Evolutionary conservation across 2,888 invertebrate species (phyloP), one percentile per base, ranked within the genome.

Genomic region (Aspidapion aeneum): DNA sequence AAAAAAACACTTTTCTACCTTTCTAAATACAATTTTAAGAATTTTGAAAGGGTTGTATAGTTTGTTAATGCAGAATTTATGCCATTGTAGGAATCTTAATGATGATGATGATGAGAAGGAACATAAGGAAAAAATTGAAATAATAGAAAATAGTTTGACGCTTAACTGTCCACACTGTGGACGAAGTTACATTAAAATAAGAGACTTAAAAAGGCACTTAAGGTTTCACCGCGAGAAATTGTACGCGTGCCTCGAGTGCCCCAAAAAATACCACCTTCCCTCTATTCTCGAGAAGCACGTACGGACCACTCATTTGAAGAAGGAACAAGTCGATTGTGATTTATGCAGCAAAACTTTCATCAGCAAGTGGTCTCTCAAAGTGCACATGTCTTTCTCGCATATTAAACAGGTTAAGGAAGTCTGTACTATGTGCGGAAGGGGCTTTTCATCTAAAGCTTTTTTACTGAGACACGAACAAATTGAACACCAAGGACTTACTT

Each of bases 371-470:
- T 63, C 65, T 9, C 62, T 62, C 20, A 55, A 58, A 18, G 64
- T 62, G 67, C 68, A 68, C 51, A 60, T 58, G 22, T 55, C 62
- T 52, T 35, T 65, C 35, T 54, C 55, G 19, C 66, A 68, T 48
- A 58, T 62, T 21, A 66, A 64, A 18, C 64, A 69, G 21, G 58
- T 63, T 1, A 65, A 67, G 16, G 69, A 66, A 48, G 63, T 61
- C 35, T 72, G 72, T 58, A 65, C 68, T 55, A 66, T 62, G 19
- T 72, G 71, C 61, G 69, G 67, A 2, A 69, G 66, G 61, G 66
- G 68, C 2, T 69, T 71, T 57, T 61, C 64, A 1, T 18, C 61
- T 20, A 19, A 52, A 2, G 61, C 56, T 16, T 65, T 63, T 18
- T 52, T 65, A 16, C 59, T 19, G 16, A 60, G 66, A 50, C 68